phyloP scores from a whole-genome alignment of 2,888 invertebrate species.

The Rhimphoctona megacephalus region DNA sequence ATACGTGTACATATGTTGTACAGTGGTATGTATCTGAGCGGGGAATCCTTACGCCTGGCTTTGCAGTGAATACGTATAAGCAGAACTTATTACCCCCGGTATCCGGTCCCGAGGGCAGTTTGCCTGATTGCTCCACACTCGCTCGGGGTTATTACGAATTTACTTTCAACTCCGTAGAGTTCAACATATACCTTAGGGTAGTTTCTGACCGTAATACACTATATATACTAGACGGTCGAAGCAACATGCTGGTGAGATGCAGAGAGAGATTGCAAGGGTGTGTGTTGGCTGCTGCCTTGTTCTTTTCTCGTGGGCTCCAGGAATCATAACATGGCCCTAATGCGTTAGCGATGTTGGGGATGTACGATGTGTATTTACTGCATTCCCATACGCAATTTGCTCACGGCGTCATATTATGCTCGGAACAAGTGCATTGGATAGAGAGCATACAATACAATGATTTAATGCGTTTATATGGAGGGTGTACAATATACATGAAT shows the following conservation, averaged over 20 bases:
- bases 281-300: conserved; percentile 6
- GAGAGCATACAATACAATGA: conserved; percentile 38
- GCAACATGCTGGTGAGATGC: conserved; percentile 4
- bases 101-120: conserved; percentile 64
- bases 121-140: conserved; percentile 63
- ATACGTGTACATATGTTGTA: conserved; percentile 25
- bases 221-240: conserved; percentile 19
- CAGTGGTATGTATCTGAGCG: conserved; percentile 16
- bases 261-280: conserved; percentile 1
- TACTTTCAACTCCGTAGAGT: conserved; percentile 59
- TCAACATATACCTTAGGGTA: conserved; percentile 16
- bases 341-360: conserved; percentile 18
- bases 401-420: conserved; percentile 23
- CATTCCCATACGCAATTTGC: conserved; percentile 39
- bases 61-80: conserved; percentile 59
- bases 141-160: conserved; percentile 65
- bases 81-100: conserved; percentile 65
- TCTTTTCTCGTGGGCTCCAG: conserved; percentile 23
- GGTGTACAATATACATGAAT: conserved; percentile 1
- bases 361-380: conserved; percentile 36
- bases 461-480: conserved; percentile 9
- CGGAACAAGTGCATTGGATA: conserved; percentile 3
- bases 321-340: conserved; percentile 28
- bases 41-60: conserved; percentile 56
- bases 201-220: conserved; percentile 51